Conservation (phyloP, 2,797 vertebrate genomes). For the Phylloscopus collybita region DNA sequence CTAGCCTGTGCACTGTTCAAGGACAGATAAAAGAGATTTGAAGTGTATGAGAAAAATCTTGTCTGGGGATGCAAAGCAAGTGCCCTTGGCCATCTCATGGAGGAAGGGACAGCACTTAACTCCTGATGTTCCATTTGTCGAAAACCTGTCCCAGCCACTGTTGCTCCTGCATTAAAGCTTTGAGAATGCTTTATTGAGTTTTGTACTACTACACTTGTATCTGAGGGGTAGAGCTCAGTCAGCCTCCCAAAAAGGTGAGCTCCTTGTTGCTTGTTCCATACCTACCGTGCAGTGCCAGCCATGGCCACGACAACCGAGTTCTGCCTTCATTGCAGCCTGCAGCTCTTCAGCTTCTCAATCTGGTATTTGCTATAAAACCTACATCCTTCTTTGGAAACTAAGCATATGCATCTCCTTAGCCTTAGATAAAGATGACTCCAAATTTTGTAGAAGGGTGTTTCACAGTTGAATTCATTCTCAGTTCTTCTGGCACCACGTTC, state of each 20-base stretch:
- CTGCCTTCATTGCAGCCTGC: background rate
- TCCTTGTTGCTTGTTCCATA: background rate
- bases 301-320: fast-evolving
- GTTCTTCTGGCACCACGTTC: background rate
- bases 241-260: background rate
- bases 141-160: background rate
- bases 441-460: background rate
- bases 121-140: background rate
- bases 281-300: background rate
- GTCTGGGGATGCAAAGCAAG: background rate
- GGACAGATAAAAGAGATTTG: background rate
- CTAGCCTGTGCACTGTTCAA: background rate
- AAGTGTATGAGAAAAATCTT: background rate
- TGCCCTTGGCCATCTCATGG: background rate
- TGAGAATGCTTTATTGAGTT: slow-evolving; percentile 21
- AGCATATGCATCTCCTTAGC: background rate
- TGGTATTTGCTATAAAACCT: background rate
- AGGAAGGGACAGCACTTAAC: background rate
- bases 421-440: background rate
- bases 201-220: background rate
- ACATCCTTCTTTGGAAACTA: background rate
- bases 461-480: background rate
- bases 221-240: background rate
- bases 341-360: background rate
- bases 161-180: background rate